These are phyloP conservation scores for Colletes latitarsis DNA, from an alignment of 1,140 invertebrate species.

Conservation along the genomic window DNA sequence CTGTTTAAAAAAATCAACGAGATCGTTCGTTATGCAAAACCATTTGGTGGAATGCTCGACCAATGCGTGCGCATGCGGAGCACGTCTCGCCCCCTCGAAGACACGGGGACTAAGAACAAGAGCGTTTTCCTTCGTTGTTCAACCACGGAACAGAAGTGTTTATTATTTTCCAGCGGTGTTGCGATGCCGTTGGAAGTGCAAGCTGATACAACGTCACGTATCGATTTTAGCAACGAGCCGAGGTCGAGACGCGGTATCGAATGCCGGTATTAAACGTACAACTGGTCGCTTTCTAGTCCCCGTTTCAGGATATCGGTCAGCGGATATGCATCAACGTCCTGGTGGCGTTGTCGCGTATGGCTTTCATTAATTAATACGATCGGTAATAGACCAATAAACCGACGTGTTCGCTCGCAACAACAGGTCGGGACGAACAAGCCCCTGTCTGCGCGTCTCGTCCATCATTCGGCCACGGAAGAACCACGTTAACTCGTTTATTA, in stretches of 20 bases:
- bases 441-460: conserved; percentile 5
- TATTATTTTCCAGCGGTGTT: conserved; percentile 4
- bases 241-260: conserved; percentile 61
- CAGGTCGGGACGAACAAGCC: background rate
- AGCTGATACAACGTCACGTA: conserved; percentile 59
- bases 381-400: conserved; percentile 57
- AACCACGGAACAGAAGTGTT: background rate
- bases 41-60: background rate
- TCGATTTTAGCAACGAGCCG: conserved; percentile 68
- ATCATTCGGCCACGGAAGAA: conserved; percentile 16
- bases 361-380: conserved; percentile 61
- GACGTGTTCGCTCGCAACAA: conserved; percentile 30
- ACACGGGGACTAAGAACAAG: background rate
- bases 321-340: conserved; percentile 40
- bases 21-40: background rate
- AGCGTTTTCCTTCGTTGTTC: background rate
- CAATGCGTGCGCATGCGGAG: background rate
- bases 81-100: background rate
- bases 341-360: conserved; percentile 22
- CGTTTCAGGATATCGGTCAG: conserved; percentile 55
- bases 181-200: conserved; percentile 29
- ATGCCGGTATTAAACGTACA: conserved; percentile 65
- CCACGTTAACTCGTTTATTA: too few species aligned
- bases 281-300: conserved; percentile 33
- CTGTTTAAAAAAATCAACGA: background rate